Evolutionary conservation across 1,140 invertebrate genomes (phyloP), one percentile per base, ranked within the genome.

Genomic region (Parapsyche elsis): DNA sequence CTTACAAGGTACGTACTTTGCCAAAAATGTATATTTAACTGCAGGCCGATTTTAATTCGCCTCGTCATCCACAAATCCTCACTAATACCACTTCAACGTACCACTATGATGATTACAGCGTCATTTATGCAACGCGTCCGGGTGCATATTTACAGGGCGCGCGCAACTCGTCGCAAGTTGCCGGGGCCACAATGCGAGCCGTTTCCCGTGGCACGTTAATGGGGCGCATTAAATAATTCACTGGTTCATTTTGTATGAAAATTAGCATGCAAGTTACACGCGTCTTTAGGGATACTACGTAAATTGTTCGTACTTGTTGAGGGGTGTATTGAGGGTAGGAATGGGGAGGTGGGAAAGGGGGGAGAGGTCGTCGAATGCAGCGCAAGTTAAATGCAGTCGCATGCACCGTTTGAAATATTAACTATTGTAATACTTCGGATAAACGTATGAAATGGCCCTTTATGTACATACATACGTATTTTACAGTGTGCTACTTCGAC

Each of bases 211-310:
- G n/a, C 59, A 76, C 16, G 21, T 21, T 80, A 80, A 80, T 80
- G 71, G 71, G 49, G 19, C 24, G 14, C 57, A 46, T 76, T 80
- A 45, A 80, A 80, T 74, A 80, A 75, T 80, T 75, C 79, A 80
- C 16, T 5, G 10, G 21, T 57, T 80, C 79, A 80, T 80, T 80
- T 46, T n/a, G 79, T 80, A 80, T 80, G 79, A 80, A 80, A 80
- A 80, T 80, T 80, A 80, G 79, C 71, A 23, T 57, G 79, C 30
- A 38, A 71, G 67, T 45, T 71, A 16, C 67, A n/a, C 59, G 12
- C 45, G 71, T 24, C 71, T 73, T 73, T 19, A 38, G 71, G 71
- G 71, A 38, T 7, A 38, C 7, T 38, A 38, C 30, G 30, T 38
- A 38, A 38, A 38, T 38, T 38, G 30, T 38, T 38, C 30, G 30